A percentile compares a stretch with the other conserved stretches of the same genome.
Evolutionary conservation across 1,140 invertebrate species (phyloP).

Genomic region (Drosophila kanapiae): DNA sequence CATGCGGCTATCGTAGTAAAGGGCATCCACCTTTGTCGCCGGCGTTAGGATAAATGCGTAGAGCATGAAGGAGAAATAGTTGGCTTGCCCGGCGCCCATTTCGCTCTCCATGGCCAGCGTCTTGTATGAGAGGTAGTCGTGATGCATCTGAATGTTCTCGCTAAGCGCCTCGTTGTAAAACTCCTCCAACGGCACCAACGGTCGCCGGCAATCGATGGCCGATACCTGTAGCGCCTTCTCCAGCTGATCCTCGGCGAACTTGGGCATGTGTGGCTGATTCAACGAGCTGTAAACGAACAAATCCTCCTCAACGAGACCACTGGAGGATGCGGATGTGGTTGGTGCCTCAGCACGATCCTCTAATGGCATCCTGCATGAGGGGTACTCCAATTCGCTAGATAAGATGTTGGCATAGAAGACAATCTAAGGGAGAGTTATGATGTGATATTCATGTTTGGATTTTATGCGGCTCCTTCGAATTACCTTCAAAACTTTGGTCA

Average conservation of each 20-base stretch:
- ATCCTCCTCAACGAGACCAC: slow-evolving; percentile 60
- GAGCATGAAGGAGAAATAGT: slow-evolving; percentile 96
- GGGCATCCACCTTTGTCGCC: slow-evolving; percentile 94
- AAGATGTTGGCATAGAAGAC: slow-evolving; percentile 96
- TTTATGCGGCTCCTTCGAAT: neutral
- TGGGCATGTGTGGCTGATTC: slow-evolving; percentile 82
- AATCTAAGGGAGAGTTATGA: slow-evolving; percentile 87
- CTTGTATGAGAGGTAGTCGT: slow-evolving; percentile 96
- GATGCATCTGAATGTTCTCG: slow-evolving; percentile 96
- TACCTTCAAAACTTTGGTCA: slow-evolving; percentile 94
- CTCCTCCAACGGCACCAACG: slow-evolving; percentile 93
- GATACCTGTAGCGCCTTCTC: slow-evolving; percentile 89
- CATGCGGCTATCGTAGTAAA: slow-evolving; percentile 97
- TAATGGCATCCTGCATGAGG: slow-evolving; percentile 46
- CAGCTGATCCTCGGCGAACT: slow-evolving; percentile 87
- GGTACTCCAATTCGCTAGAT: slow-evolving; percentile 91
- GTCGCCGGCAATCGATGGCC: slow-evolving; percentile 92
- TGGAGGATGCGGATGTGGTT: slow-evolving; percentile 39
- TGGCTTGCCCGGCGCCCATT: slow-evolving; percentile 54
- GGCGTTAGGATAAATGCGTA: slow-evolving; percentile 97
- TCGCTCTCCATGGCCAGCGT: slow-evolving; percentile 84
- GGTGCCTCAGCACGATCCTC: slow-evolving; percentile 30
- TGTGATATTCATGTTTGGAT: neutral
- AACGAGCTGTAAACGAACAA: slow-evolving; percentile 67
- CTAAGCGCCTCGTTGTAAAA: slow-evolving; percentile 97